Base-by-base conservation (phyloP, 2,888 invertebrate species). In the Choristoneura rosaceana region DNA sequence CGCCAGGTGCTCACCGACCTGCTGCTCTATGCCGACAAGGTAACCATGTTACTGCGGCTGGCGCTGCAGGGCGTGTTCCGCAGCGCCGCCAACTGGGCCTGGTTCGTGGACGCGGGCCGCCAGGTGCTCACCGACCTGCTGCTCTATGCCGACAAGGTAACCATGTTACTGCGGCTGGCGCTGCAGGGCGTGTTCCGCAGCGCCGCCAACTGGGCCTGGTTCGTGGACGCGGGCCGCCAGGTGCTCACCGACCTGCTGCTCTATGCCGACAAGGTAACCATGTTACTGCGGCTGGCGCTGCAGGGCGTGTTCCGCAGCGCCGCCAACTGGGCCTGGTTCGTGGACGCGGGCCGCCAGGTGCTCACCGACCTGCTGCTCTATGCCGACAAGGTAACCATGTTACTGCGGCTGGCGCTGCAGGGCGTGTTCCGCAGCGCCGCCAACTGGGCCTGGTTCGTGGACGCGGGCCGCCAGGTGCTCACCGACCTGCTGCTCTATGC, bases 101-200 rank as follows among this genome's bases (percentile, higher is more conserved):
- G 98, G 97, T 97, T 99, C 85, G 96, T 96, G 70, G 97, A 98
- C 89, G 96, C 97, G 69, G 99, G 99, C 15, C 95, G 98, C 5
- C 97, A 98, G 90, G 96, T 99, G 78, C 96, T 99, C 76, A 97
- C 97, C 17, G 98, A 98, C 90, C 92, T 99, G 76, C 95, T 99
- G 79, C 95, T 98, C 41, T 97, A 97, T 81, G 98, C 98, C 63
- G 98, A 98, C 82, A 98, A 47, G 47, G 47, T 47, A 47, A 14
- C 47, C n/a, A n/a, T n/a, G n/a, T n/a, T n/a, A n/a, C 93, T 99
- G 77, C 96, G 99, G 70, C 94, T 97, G 74, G 99, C 98, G 52
- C 97, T 99, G 88, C 96, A 97, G 84, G 95, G 95, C 83, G 93
- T 98, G 78, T 97, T 99, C 86, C 95, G 95, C 77, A 95, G 95